Conservation (phyloP, 2,888 invertebrate species). For the Erannis defoliaria region DNA sequence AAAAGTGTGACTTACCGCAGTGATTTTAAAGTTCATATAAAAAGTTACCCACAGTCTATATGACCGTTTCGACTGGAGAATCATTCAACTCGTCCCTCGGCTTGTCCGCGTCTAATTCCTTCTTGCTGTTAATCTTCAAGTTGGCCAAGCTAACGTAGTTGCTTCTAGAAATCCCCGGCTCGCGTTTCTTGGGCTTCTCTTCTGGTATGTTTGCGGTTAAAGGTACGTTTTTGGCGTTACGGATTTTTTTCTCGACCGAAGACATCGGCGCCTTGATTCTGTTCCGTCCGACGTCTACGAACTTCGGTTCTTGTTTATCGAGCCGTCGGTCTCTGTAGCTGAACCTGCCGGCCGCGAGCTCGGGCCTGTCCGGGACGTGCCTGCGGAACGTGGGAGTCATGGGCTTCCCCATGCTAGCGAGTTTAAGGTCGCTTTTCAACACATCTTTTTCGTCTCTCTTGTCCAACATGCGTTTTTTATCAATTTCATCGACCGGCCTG, state of each 20-base stretch:
- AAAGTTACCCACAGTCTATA: neutral
- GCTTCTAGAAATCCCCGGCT: constrained; percentile 72
- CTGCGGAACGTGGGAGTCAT: constrained; percentile 81
- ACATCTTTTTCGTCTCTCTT: constrained; percentile 56
- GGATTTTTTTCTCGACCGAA: constrained; percentile 40
- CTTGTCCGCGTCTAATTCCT: constrained; percentile 58
- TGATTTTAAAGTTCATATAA: neutral
- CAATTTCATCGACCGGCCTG: constrained; percentile 55
- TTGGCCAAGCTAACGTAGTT: constrained; percentile 83
- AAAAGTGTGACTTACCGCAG: neutral
- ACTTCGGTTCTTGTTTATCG: constrained; percentile 60
- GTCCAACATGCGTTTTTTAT: constrained; percentile 35
- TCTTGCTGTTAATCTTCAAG: constrained; percentile 73
- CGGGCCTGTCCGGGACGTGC: constrained; percentile 64
- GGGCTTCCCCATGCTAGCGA: constrained; percentile 77
- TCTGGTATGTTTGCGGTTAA: constrained; percentile 3
- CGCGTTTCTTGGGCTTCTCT: constrained; percentile 57
- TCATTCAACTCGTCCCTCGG: constrained; percentile 37
- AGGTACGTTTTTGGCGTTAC: constrained; percentile 21
- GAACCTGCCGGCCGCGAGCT: constrained; percentile 73
- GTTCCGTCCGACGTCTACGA: constrained; percentile 65
- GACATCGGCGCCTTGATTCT: constrained; percentile 63
- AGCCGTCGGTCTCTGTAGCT: constrained; percentile 71
- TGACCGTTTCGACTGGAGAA: constrained; percentile 48
- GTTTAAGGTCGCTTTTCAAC: constrained; percentile 72